Evolutionary conservation across 37 sponge, comb jelly and placozoan genomes (phyloP).

Genomic region (Geodia barretti): DNA sequence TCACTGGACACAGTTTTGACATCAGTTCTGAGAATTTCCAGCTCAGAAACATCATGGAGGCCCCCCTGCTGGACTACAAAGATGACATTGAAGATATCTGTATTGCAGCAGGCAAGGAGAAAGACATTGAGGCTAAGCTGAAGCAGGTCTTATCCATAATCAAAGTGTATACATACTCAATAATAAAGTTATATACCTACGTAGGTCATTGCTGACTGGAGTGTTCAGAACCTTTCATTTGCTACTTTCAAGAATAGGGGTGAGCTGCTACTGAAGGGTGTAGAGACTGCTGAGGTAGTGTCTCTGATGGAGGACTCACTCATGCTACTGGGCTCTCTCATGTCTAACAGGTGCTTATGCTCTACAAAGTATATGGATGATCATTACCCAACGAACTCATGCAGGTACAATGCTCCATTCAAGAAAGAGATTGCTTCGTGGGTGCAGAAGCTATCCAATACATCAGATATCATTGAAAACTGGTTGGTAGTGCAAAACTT

Average conservation of each 20-base stretch:
- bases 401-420: conserved; percentile 94
- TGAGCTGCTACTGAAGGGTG: conserved; percentile 91
- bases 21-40: conserved; percentile 86
- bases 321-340: conserved; percentile 96
- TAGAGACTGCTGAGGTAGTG: conserved; percentile 88
- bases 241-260: conserved; percentile 90
- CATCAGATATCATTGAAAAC: conserved; percentile 97
- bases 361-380: not conserved
- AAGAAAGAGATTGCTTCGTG: conserved; percentile 91
- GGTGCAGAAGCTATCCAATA: conserved; percentile 95
- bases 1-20: conserved; percentile 89
- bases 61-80: conserved; percentile 87
- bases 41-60: conserved; percentile 93
- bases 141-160: conserved; percentile 38
- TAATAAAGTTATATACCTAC: not conserved
- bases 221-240: conserved; percentile 74
- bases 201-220: conserved; percentile 87
- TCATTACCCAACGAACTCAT: not conserved
- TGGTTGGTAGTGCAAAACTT: conserved; percentile 98
- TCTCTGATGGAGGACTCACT: conserved; percentile 97
- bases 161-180: not conserved
- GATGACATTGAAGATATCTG: conserved; percentile 98
- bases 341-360: conserved; percentile 85
- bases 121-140: conserved; percentile 98
- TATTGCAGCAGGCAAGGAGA: conserved; percentile 97